Base-by-base conservation (phyloP, 2,888 invertebrate genomes). In the Drosophila cyrtoloma region DNA sequence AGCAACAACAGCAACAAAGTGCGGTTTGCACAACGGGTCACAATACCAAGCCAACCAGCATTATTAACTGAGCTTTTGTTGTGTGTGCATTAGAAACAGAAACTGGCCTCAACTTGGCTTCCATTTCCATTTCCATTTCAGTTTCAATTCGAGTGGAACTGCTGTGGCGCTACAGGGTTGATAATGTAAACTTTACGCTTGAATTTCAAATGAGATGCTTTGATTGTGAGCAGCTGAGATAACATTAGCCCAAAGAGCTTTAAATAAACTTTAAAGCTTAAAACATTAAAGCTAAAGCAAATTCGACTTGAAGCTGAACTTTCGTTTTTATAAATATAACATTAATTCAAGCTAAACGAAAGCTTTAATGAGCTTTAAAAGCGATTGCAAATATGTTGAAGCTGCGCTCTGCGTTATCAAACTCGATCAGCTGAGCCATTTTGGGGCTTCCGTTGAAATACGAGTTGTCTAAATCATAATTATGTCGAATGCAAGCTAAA, bases 21-120 rank as follows among this genome's bases (percentile, higher is more conserved):
- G 71, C 42, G 73, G 69, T 57, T 68, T 57, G 63, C 58, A 50
- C 64, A 55, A 44, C 75, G 83, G 80, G 75, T 81, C 79, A 78
- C 75, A 79, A 64, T 42, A 44, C 60, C 76, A 59, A 22, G 47
- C 47, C 22, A 47, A 47, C 1, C 47, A 47, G 76, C 63, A 56
- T 80, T 64, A 76, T 80, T 64, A 76, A 28, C 71, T 59, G 69
- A 71, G 71, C 79, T 86, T 75, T 86, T 81, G 72, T 47, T 47
- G 47, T 16, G 35, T 79, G 79, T 59, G 22, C 28, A 37, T 35
- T 51, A 51, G 16, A 22, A 55, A 10, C 79, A 79, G 88, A 87
- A 73, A 77, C 77, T 77, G 63, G 58, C 70, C 67, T 50, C 44
- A 14, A 28, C 56, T 26, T 68, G 71, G 89, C 62, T 47, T 47